Evolutionary conservation across 2,888 invertebrate species (phyloP).

Genomic region (Andrena chrysosceles): DNA sequence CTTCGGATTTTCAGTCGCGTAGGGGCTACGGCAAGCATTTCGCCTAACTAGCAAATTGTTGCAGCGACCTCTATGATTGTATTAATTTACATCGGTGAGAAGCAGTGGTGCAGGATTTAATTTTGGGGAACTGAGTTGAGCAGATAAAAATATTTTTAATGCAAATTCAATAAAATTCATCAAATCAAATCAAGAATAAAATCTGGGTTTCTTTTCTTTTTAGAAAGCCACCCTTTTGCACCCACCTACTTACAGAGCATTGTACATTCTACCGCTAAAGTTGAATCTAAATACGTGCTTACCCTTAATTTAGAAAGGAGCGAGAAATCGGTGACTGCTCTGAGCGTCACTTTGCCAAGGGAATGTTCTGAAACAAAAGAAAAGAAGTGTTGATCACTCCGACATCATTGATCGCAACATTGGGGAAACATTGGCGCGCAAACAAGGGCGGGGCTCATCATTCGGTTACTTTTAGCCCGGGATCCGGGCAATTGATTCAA

Average conservation of each 20-base stretch:
- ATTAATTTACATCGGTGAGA: not conserved
- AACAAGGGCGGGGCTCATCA: not conserved
- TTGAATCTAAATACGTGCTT: conserved; percentile 33
- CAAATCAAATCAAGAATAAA: too few relatives aligned
- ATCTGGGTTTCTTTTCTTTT: too few relatives aligned
- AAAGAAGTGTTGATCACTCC: not conserved
- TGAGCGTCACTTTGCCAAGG: conserved; percentile 61
- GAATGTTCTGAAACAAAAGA: conserved; percentile 59
- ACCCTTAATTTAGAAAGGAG: conserved; percentile 65
- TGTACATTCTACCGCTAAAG: too few relatives aligned
- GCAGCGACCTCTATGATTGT: not conserved
- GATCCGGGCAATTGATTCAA: conserved; percentile 21
- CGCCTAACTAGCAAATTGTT: not conserved
- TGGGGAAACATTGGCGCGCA: not conserved
- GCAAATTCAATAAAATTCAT: too few relatives aligned
- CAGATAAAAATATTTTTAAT: too few relatives aligned
- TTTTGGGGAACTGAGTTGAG: too few relatives aligned
- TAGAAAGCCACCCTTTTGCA: too few relatives aligned
- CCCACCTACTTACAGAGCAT: too few relatives aligned
- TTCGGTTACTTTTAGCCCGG: not conserved
- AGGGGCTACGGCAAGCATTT: not conserved
- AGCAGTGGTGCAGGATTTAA: too few relatives aligned
- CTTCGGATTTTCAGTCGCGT: not conserved
- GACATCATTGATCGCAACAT: not conserved
- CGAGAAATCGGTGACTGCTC: conserved; percentile 57